Evolutionary conservation across 2,797 vertebrate species (phyloP), one percentile per base, ranked within the genome.

Genomic region (Caiman crocodilus): DNA sequence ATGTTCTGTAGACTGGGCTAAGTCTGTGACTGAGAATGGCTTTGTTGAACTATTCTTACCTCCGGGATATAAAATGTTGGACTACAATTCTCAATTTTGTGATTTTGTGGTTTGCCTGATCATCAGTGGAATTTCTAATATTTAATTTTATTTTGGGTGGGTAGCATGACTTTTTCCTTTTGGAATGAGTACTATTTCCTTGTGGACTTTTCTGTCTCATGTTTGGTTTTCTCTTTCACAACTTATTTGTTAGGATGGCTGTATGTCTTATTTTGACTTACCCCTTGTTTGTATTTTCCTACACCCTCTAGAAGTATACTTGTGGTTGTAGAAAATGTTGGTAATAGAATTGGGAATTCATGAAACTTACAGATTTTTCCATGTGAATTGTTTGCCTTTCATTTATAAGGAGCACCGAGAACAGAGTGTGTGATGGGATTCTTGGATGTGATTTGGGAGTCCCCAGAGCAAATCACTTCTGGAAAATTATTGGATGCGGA

Each of bases 41-140:
- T 32, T 35, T 57, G 13, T 58, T 82, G 57, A 76, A 14, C 23
- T 3, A 73, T 21, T 23, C 79, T 77, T 23, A 61, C 14, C 32
- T 84, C 6, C 26, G 26, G 25, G 0, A 1, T 32, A 50, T 18
- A 84, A 77, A 93, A 50, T 6, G 4, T 18, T 21, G 12, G 3
- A 21, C 28, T 82, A 73, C 15, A 2, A 18, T 77, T 87, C 28
- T 92, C 17, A 11, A 57, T 69, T 93, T 86, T 82, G 56, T 92
- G 56, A 28, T 89, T 69, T 94, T 18, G 85, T 85, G 57, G 55
- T 84, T 96, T 87, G 32, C n/a, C 88, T 94, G 25, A 85, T 90
- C 89, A 91, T 95, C 91, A 77, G 56, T 76, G 30, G 14, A 78
- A 79, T 95, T 96, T 91, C 85, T 95, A 84, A 76, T 88, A 35